Evolutionary conservation across 2,888 invertebrate genomes (phyloP), one percentile per base, ranked within the genome.

Genomic region (Drosophila neutralis): DNA sequence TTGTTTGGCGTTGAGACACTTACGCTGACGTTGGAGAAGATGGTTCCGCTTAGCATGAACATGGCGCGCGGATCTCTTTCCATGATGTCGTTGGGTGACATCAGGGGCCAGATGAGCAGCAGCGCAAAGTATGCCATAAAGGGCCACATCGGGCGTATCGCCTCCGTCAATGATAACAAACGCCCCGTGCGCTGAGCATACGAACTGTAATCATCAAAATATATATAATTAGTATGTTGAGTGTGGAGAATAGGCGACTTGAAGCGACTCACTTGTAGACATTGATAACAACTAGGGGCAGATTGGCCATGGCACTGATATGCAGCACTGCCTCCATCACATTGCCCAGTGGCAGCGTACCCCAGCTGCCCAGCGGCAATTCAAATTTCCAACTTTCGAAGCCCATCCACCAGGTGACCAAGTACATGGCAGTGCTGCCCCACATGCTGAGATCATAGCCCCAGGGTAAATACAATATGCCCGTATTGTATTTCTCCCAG

Each of bases 401-500:
- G 0, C 98, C 98, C 72, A 94, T 94, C 89, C 96, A 94, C 73
- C 94, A 94, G 79, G 95, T 94, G 83, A 94, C 92, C 73, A 94
- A 86, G 78, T 95, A 93, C 72, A 95, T 93, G 61, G 94, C 80
- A 70, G 95, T 94, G 67, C 95, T 94, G 24, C 95, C 95, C 93
- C 98, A 95, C 97, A 99, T 99, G 74, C 98, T 98, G 78, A 98
- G 95, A 93, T 99, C 99, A 92, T 99, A 99, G 58, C 98, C 98
- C 99, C 99, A 99, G 0, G 99, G 99, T 82, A 99, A 94, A 93
- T 98, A 99, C 93, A 98, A 95, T 52, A 95, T 96, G 27, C 98
- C 98, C 0, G 99, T 99, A 93, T 99, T 99, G 94, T 99, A 99
- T 91, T 99, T 99, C 94, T 99, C 99, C 98, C 99, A 99, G 93